Evolutionary conservation across 37 sponge, comb jelly and placozoan species (phyloP), one percentile per base, ranked within the genome.

Genomic region (Spongia lamella): DNA sequence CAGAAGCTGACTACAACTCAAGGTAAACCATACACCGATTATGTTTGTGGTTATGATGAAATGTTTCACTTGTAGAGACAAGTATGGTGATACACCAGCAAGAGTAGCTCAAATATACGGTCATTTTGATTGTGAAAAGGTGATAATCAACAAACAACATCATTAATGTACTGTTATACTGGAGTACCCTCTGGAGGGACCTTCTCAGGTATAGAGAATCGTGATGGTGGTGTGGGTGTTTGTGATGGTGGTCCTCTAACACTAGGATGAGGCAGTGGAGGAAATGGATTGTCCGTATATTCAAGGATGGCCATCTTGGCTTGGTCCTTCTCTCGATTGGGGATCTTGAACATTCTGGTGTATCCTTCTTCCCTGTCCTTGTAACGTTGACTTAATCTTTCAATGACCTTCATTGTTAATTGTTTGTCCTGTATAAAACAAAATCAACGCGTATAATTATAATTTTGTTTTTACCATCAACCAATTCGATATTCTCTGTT

Each of bases 281-380:
- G 86, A 1, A 79, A 57, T 30, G 26, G 34, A 47, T 93, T 93
- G 49, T 86, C 91, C 0, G 90, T 81, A 2, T 76, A 62, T 56
- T 93, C 94, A 7, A 93, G 63, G 21, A 93, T 70, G 22, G 92
- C 94, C 94, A 93, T 93, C 27, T 72, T 72, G 24, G 94, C 92
- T 24, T 90, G 73, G 78, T 93, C 94, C 38, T 88, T 88, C 27
- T 86, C 67, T 30, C 94, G 63, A 52, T 86, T 86, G 0, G 94
- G 94, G 3, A 86, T 82, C 27, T 73, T 36, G 9, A 93, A 53
- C 26, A 93, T 52, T 33, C 94, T 73, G 0, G 94, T 93, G 75
- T 90, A 93, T 32, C 94, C 92, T 6, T 92, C 92, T 5, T 73
- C 66, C 11, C 94, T 58, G 22, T 35, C 55, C 22, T 31, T 24